Conservation (phyloP, 2,797 vertebrate genomes). For the Emys orbicularis region DNA sequence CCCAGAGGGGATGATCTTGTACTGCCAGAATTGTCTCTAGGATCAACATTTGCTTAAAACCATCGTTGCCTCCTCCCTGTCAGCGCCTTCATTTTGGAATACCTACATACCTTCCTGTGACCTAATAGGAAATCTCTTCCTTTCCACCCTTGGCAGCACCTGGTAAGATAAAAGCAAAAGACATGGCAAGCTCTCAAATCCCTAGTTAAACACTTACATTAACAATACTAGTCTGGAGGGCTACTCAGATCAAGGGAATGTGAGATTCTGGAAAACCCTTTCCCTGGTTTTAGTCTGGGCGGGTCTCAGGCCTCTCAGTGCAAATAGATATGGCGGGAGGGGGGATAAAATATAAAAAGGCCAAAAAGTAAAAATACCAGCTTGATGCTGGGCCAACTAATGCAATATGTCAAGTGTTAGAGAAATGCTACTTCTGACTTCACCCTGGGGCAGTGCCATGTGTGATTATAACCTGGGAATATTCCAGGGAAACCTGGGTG, state of each 20-base stretch:
- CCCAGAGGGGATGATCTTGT: neutral
- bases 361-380: neutral
- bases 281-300: slow-evolving; percentile 7
- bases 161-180: slow-evolving; percentile 55
- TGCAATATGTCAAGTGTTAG: neutral
- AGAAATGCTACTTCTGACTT: neutral
- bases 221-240: slow-evolving; percentile 60
- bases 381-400: neutral
- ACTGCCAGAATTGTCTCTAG: neutral
- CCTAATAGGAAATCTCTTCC: slow-evolving; percentile 36
- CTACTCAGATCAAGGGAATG: slow-evolving; percentile 26
- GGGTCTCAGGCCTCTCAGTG: neutral
- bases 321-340: neutral
- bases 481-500: neutral
- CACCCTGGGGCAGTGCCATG: neutral
- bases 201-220: slow-evolving; percentile 58
- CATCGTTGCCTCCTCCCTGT: neutral
- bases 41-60: neutral
- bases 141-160: slow-evolving; percentile 52
- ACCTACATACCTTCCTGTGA: neutral
- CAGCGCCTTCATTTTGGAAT: slow-evolving; percentile 42
- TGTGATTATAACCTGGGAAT: neutral
- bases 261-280: slow-evolving; percentile 50
- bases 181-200: slow-evolving; percentile 4
- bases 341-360: slow-evolving; percentile 29